Conservation (phyloP, 2,113 vertebrate genomes). For the Hemiscyllium ocellatum region DNA sequence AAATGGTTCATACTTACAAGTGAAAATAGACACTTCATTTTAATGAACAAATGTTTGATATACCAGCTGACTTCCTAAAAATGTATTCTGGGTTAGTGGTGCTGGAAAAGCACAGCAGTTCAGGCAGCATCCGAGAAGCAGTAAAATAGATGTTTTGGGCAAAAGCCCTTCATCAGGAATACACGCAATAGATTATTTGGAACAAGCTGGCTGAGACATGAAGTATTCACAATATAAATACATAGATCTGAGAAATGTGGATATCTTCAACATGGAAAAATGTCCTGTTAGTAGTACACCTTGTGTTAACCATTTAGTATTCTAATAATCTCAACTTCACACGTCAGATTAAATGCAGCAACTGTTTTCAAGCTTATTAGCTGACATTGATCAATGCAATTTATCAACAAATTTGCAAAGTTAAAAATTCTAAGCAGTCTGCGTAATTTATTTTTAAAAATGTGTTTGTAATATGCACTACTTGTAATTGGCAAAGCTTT, state of each 20-base stretch:
- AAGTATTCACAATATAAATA: neutral
- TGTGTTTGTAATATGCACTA: neutral
- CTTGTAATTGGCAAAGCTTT: neutral
- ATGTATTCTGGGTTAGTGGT: too few relatives aligned
- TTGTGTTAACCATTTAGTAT: neutral
- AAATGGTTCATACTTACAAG: neutral
- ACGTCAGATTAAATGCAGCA: too few relatives aligned
- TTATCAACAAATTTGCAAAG: neutral
- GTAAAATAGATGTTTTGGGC: too few relatives aligned
- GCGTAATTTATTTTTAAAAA: neutral
- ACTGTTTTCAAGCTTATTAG: too few relatives aligned
- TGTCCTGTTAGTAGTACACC: neutral
- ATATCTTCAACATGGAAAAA: neutral
- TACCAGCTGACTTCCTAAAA: neutral
- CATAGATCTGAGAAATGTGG: neutral
- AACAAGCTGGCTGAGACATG: neutral
- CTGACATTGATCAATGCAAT: neutral
- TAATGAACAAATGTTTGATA: neutral
- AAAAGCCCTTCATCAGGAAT: too few relatives aligned
- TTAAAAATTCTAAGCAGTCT: neutral
- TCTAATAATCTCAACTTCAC: neutral
- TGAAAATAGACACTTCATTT: neutral
- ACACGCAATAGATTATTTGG: neutral
- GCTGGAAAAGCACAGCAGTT: too few relatives aligned
- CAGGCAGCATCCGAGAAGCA: too few relatives aligned